A percentile compares a stretch with the other conserved stretches of the same genome.
Evolutionary conservation across 1,140 invertebrate genomes (phyloP).

Genomic region (Drosophila tsacasi): DNA sequence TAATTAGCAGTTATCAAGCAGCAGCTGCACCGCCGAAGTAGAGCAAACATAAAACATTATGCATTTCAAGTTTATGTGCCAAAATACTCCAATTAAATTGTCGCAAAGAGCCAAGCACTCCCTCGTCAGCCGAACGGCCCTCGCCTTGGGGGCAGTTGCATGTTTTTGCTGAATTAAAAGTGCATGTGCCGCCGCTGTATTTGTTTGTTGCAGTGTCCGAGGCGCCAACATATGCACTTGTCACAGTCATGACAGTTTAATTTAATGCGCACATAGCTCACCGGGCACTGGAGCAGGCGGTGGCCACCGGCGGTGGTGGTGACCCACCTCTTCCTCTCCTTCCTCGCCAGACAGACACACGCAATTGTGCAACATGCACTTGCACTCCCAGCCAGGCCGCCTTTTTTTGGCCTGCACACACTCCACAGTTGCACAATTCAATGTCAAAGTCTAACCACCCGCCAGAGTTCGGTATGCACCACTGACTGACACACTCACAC

Average conservation of each 20-base stretch:
- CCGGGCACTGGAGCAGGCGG: constrained; percentile 49
- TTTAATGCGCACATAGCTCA: constrained; percentile 83
- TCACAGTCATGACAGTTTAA: constrained; percentile 83
- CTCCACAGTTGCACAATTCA: constrained; percentile 68
- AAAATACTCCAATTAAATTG: constrained; percentile 75
- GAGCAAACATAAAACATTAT: constrained; percentile 46
- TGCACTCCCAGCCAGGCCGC: constrained; percentile 30
- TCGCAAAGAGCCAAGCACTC: constrained; percentile 41
- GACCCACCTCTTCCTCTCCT: constrained; percentile 22
- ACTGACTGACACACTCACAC: constrained; percentile 6
- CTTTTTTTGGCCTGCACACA: constrained; percentile 35
- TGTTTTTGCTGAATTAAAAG: constrained; percentile 82
- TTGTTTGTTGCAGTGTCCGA: constrained; percentile 62
- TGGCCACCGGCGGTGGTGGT: constrained; percentile 31
- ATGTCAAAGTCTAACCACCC: constrained; percentile 73
- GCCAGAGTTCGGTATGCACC: constrained; percentile 29
- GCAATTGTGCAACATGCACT: constrained; percentile 81
- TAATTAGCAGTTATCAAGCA: constrained; percentile 43
- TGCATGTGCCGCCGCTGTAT: constrained; percentile 50
- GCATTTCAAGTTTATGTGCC: constrained; percentile 78
- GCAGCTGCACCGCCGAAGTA: constrained; percentile 31
- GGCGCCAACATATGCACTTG: constrained; percentile 83
- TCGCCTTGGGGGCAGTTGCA: constrained; percentile 61
- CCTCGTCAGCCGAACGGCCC: not conserved
- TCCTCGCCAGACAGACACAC: constrained; percentile 60